These are phyloP conservation scores for Drepana falcataria DNA, from an alignment of 2,888 invertebrate species.

Conservation along the genomic window DNA sequence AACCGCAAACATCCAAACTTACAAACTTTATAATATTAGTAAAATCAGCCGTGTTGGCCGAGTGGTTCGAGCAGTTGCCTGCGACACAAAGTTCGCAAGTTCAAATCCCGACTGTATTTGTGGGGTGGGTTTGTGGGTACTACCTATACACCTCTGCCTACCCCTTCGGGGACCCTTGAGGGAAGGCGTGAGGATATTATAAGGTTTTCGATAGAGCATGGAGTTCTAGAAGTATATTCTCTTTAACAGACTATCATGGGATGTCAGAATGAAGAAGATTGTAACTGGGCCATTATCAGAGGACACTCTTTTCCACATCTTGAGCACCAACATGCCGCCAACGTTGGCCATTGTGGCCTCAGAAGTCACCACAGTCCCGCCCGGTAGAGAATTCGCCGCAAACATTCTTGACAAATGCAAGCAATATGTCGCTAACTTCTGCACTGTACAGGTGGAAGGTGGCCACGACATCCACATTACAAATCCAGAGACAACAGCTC, in stretches of 20 bases:
- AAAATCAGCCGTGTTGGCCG: too few relatives aligned
- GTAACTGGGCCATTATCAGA: conserved; percentile 23
- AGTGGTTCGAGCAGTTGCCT: too few relatives aligned
- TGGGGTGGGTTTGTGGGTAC: too few relatives aligned
- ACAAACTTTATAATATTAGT: too few relatives aligned
- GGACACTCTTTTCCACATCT: conserved; percentile 31
- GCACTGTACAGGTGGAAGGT: conserved; percentile 53
- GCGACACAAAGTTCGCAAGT: too few relatives aligned
- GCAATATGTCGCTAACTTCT: conserved; percentile 26
- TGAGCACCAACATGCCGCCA: conserved; percentile 35
- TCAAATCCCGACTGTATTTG: too few relatives aligned
- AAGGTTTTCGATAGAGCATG: too few relatives aligned
- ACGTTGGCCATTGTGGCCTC: conserved; percentile 37
- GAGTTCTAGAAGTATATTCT: too few relatives aligned
- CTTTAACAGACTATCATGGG: conserved; percentile 45
- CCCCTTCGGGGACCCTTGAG: too few relatives aligned
- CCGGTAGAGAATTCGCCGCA: conserved; percentile 21
- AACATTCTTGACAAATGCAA: conserved; percentile 30
- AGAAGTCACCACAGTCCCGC: conserved; percentile 16
- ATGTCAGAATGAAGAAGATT: conserved; percentile 42
- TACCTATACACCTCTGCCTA: too few relatives aligned
- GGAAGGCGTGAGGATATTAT: too few relatives aligned
- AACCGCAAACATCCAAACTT: too few relatives aligned
- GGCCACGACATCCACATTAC: conserved; percentile 80
- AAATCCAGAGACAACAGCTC: conserved; percentile 66